Evolutionary conservation across 2,888 invertebrate species (phyloP), one percentile per base, ranked within the genome.

Genomic region (Eupithecia centaureata): DNA sequence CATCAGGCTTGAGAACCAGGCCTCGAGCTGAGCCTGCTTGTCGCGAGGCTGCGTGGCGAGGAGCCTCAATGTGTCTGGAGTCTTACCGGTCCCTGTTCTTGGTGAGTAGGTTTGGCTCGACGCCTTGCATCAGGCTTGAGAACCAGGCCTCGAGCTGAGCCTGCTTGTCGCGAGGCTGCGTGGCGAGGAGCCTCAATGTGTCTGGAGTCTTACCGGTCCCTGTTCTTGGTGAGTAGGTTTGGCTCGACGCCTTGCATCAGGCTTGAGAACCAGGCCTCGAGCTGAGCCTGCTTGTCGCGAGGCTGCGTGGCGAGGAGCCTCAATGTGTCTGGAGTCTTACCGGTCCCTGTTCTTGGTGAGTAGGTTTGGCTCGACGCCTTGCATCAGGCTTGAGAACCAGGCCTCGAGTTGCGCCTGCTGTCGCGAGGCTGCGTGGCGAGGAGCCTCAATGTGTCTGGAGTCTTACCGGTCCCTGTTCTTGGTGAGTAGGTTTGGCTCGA

Each of bases 141-240:
- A 35, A 35, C 35, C 10, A 15, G 5, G 10, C 18, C 51, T 3
- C 51, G n/a, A n/a, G n/a, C n/a, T n/a, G n/a, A 42, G 5, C 42
- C 18, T 5, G 5, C 18, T 13, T 33, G 10, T 10, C 22, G n/a
- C n/a, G n/a, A n/a, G n/a, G n/a, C n/a, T 42, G 42, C n/a, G 42
- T 15, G 18, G 42, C 42, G 3, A n/a, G n/a, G n/a, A n/a, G n/a
- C 47, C n/a, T n/a, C 22, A 51, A 22, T 32, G 18, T 38, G n/a
- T 47, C 5, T 22, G 4, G 18, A 30, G 4, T 5, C 88, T 87
- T 82, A 98, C 98, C 97, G 97, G 94, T 99, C 99, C n/a, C 42
- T 15, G 35, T 56, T 63, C 28, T 56, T 7, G 1, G 13, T n/a
- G n/a, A 30, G 42, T 42, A 63, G 47, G 30, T 63, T 42, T 13